phyloP scores from a whole-genome alignment of 2,888 invertebrate species.

The Sericinus montela region DNA sequence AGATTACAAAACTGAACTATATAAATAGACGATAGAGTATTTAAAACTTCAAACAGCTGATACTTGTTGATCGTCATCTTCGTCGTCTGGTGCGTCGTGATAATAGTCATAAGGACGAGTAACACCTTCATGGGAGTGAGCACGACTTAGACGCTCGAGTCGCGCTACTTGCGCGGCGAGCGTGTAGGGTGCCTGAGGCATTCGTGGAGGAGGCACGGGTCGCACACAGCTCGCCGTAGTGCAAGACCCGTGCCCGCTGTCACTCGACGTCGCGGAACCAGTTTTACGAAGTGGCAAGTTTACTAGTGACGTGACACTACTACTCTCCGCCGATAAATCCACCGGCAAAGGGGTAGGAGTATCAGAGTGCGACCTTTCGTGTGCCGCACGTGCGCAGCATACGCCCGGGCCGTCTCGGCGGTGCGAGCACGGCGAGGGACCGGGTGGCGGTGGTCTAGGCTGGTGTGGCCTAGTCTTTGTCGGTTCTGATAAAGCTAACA shows the following conservation, averaged over 20 bases:
- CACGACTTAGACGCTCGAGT: constrained; percentile 88
- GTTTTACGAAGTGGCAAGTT: constrained; percentile 94
- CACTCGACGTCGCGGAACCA: constrained; percentile 94
- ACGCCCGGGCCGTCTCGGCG: constrained; percentile 80
- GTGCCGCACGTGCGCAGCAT: constrained; percentile 82
- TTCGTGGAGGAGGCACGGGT: constrained; percentile 83
- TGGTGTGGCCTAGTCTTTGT: constrained; percentile 93
- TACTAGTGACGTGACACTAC: constrained; percentile 95
- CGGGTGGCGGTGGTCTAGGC: constrained; percentile 83
- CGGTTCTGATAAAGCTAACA: constrained; percentile 93
- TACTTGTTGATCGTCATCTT: constrained; percentile 76
- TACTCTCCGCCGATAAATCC: constrained; percentile 95
- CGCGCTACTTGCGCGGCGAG: constrained; percentile 93
- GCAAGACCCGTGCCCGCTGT: constrained; percentile 92
- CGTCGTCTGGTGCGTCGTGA: constrained; percentile 70
- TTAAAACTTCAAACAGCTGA: constrained; percentile 67
- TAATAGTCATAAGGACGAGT: constrained; percentile 87
- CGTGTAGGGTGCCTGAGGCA: constrained; percentile 90
- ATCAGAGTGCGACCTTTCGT: constrained; percentile 94
- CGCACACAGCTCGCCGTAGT: constrained; percentile 68
- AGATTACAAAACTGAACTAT: constrained; percentile 73
- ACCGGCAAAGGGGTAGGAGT: constrained; percentile 92
- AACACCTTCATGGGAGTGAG: constrained; percentile 92
- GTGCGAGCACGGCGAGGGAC: constrained; percentile 83
- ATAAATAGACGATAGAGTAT: constrained; percentile 71